Percentiles rank a stretch among this genome's conserved stretches.
Conservation (phyloP, 1,140 invertebrate genomes). For the Wasmannia auropunctata region DNA sequence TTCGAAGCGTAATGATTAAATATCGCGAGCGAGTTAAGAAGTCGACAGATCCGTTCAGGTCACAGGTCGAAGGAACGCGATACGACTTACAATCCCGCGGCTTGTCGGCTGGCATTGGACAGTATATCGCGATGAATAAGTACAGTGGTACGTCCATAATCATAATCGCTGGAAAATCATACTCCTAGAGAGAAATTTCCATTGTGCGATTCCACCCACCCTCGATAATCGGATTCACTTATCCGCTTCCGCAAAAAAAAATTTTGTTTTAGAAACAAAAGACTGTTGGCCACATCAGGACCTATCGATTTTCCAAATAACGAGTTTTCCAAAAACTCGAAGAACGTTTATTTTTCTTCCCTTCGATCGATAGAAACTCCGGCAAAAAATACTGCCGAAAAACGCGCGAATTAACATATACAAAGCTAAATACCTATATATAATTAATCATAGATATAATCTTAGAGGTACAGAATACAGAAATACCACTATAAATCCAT, state of each 20-base stretch:
- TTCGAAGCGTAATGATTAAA: conserved; percentile 26
- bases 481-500: conserved; percentile 50
- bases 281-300: neutral
- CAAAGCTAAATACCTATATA: conserved; percentile 34
- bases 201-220: neutral
- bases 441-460: conserved; percentile 25
- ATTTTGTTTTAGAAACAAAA: neutral
- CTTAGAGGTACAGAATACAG: conserved; percentile 31
- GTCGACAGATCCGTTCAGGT: conserved; percentile 31
- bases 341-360: neutral
- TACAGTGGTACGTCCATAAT: conserved; percentile 43
- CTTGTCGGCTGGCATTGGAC: neutral
- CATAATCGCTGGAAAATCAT: neutral
- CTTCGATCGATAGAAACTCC: neutral
- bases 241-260: neutral
- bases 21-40: conserved; percentile 8
- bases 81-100: conserved; percentile 16
- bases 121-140: conserved; percentile 29
- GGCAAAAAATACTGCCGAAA: neutral
- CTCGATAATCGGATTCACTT: conserved; percentile 1
- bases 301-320: neutral
- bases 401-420: neutral
- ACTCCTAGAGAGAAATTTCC: neutral
- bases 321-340: neutral
- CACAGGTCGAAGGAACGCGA: conserved; percentile 26